Evolutionary conservation across 2,113 vertebrate species (phyloP), one percentile per base, ranked within the genome.

Genomic region (Orientallactaga bullata): DNA sequence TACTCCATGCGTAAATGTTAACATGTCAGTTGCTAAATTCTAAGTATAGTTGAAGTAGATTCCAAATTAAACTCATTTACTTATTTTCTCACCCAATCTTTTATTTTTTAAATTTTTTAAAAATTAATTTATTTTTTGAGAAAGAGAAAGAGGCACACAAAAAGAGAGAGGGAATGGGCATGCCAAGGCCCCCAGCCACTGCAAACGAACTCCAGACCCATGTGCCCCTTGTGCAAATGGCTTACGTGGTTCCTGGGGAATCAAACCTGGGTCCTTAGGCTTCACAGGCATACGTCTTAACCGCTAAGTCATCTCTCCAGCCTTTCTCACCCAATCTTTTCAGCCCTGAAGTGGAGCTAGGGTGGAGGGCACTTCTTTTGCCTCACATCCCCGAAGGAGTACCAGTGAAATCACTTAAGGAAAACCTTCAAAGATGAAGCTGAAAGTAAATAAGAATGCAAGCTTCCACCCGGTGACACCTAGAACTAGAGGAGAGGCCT

Each of bases 401-500:
- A 1, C 37, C 16, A 60, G 23, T 30, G 63, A 92, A 60, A 15
- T 81, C 84, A 92, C 30, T 84, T 16, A 71, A 83, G 32, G 47
- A 79, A 85, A 89, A 65, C 6, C 51, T 66, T 92, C 82, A 88
- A 15, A 21, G 18, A 83, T 61, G 69, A 95, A 95, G 72, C 60
- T 88, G 58, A 94, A 92, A 55, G 71, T 88, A 60, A 88, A 63
- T 42, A 83, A 81, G 23, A 55, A 24, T 10, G 28, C 47, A 73
- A 68, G 51, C 15, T 66, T 68, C 55, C 39, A n/a, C 23, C 83
- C 81, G 15, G 35, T 37, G 39, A 84, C 78, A 80, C 1, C 37
- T 73, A 68, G 74, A 88, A 28, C 23, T 17, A 90, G 23, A 65
- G 60, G 39, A 72, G 9, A 63, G 16, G 23, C 21, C 61, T 42